These are phyloP conservation scores for Lycophotia porphyrea DNA, from an alignment of 2,888 invertebrate genomes.

Conservation along the genomic window DNA sequence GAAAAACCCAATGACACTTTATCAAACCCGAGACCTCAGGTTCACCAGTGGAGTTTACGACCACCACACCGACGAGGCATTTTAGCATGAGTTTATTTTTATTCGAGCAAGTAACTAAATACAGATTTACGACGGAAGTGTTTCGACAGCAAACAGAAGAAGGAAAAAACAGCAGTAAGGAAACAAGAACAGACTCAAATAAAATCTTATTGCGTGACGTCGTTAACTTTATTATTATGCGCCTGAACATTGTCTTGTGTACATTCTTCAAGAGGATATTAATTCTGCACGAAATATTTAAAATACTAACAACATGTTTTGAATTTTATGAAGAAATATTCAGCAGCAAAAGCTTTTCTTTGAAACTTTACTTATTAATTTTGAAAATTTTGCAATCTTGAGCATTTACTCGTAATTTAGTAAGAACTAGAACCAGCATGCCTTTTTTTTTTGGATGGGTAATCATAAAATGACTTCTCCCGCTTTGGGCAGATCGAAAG, in stretches of 20 bases:
- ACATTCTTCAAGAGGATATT: background rate
- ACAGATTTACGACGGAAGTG: slow-evolving; percentile 22
- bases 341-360: background rate
- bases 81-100: background rate
- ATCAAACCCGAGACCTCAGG: background rate
- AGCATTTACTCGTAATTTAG: too few species aligned
- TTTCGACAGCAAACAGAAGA: slow-evolving; percentile 23
- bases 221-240: slow-evolving; percentile 49
- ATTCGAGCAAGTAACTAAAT: slow-evolving; percentile 14
- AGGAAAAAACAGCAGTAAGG: slow-evolving; percentile 48
- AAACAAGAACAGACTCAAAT: slow-evolving; percentile 51
- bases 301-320: slow-evolving; percentile 8
- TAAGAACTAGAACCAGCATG: background rate
- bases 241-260: slow-evolving; percentile 22
- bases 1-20: background rate
- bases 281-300: background rate
- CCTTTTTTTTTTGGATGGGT: too few species aligned
- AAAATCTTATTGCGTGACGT: slow-evolving; percentile 49
- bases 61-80: background rate
- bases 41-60: background rate
- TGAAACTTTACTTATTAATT: background rate
- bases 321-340: background rate
- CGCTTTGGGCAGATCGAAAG: too few species aligned
- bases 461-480: too few species aligned
- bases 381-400: background rate